Percentiles rank a stretch among this genome's conserved stretches.
These are phyloP conservation scores for Saturnia japonica DNA, from an alignment of 2,888 invertebrate genomes.

Conservation along the genomic window DNA sequence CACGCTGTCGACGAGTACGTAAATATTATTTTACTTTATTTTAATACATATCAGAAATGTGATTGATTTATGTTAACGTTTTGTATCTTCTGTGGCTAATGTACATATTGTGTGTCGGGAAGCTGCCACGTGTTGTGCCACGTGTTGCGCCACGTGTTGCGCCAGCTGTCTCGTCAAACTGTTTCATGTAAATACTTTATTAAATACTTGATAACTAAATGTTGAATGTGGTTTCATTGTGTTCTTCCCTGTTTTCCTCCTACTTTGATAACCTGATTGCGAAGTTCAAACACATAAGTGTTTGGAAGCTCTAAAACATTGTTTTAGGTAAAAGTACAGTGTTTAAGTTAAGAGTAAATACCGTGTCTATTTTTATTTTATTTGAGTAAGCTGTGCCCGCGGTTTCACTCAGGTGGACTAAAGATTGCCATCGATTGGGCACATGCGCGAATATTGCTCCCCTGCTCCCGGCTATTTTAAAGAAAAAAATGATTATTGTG, in stretches of 20 bases:
- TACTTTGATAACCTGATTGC: background rate
- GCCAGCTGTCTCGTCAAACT: background rate
- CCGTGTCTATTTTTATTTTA: too few species aligned
- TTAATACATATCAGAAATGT: constrained; percentile 10
- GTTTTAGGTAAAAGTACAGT: too few species aligned
- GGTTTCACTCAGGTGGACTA: too few species aligned
- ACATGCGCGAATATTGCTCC: too few species aligned
- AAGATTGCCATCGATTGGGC: too few species aligned
- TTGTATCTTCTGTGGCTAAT: background rate
- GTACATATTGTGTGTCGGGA: background rate
- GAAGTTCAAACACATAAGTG: too few species aligned
- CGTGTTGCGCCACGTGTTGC: background rate
- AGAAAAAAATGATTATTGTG: too few species aligned
- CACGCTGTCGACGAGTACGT: background rate
- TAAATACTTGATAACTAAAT: background rate
- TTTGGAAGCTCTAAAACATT: too few species aligned
- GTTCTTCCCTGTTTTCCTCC: too few species aligned
- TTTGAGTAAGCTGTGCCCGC: too few species aligned
- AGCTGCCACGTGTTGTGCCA: background rate
- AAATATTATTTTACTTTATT: background rate
- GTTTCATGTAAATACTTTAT: background rate
- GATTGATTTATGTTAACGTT: background rate
- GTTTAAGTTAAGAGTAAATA: too few species aligned
- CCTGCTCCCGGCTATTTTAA: too few species aligned
- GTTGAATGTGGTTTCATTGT: background rate